Evolutionary conservation across 64 coral and sea anemone species (phyloP).

Genomic region (Actinia tenebrosa): DNA sequence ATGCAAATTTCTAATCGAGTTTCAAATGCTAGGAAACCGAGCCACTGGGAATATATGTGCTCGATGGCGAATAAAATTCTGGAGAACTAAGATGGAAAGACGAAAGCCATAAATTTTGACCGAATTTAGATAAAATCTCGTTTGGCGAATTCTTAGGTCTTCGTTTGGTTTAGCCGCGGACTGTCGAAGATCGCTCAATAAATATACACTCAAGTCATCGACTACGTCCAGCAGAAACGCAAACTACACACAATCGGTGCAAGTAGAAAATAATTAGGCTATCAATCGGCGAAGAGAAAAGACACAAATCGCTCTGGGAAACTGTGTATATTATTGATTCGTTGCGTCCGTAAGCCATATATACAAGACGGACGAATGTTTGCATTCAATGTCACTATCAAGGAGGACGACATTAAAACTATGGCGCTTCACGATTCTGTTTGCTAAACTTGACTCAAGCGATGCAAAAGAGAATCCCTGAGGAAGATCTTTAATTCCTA

Average conservation of each 20-base stretch:
- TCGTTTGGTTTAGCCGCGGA: slow-evolving; percentile 4
- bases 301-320: not conserved
- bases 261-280: not conserved
- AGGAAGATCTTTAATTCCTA: not conserved
- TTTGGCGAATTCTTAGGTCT: not conserved
- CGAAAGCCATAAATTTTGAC: not conserved
- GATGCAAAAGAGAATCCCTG: not conserved
- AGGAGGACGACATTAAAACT: not conserved
- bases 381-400: not conserved
- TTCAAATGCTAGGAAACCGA: slow-evolving; percentile 14
- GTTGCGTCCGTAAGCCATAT: not conserved
- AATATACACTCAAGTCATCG: not conserved
- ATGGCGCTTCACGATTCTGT: slow-evolving; percentile 6
- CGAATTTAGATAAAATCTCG: not conserved
- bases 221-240: not conserved
- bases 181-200: not conserved
- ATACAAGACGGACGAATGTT: not conserved
- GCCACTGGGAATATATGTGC: not conserved
- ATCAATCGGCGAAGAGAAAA: not conserved
- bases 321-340: not conserved
- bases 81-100: not conserved
- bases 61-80: not conserved
- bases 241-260: not conserved
- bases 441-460: not conserved
- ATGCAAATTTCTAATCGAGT: slow-evolving; percentile 15